A percentile compares a stretch with the other conserved stretches of the same genome.
These are phyloP conservation scores for Benthosema pterotum DNA, from an alignment of 2,797 vertebrate genomes.

Conservation along the genomic window DNA sequence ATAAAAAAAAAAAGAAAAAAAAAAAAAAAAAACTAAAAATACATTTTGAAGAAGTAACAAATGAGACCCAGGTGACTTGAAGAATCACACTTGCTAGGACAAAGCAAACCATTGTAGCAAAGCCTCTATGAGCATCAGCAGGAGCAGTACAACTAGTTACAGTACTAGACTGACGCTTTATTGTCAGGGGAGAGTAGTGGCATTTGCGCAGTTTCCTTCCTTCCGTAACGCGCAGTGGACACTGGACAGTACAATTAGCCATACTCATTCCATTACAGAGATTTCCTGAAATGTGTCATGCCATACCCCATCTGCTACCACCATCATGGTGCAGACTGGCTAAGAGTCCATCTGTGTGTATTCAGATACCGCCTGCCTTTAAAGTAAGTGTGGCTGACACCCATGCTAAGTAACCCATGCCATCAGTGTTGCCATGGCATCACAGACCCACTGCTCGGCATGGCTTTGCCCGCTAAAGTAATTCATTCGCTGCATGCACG, in stretches of 20 bases:
- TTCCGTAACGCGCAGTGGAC: conserved; percentile 12
- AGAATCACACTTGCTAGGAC: neutral
- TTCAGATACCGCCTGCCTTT: conserved; percentile 60
- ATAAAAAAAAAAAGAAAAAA: no score
- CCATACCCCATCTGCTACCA: conserved; percentile 44
- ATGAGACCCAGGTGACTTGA: neutral
- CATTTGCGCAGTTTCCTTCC: conserved; percentile 25
- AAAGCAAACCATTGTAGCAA: conserved; percentile 1
- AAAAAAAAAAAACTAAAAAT: neutral
- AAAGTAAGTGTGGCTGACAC: conserved; percentile 66
- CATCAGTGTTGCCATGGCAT: conserved; percentile 72
- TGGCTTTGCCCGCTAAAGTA: conserved; percentile 62
- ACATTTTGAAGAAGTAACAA: neutral
- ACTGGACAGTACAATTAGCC: conserved; percentile 4
- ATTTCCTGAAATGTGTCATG: conserved; percentile 38
- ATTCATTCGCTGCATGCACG: conserved; percentile 69
- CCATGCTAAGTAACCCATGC: conserved; percentile 67
- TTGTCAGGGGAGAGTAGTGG: conserved; percentile 6
- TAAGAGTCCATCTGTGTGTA: conserved; percentile 58
- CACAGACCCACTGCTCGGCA: conserved; percentile 60
- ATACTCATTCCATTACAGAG: conserved; percentile 18
- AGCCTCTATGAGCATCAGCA: neutral
- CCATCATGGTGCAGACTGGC: conserved; percentile 45
- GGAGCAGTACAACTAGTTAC: conserved; percentile 6
- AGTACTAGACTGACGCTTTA: conserved; percentile 14